phyloP scores from a whole-genome alignment of 2,113 vertebrate species.

The Chionomys nivalis region DNA sequence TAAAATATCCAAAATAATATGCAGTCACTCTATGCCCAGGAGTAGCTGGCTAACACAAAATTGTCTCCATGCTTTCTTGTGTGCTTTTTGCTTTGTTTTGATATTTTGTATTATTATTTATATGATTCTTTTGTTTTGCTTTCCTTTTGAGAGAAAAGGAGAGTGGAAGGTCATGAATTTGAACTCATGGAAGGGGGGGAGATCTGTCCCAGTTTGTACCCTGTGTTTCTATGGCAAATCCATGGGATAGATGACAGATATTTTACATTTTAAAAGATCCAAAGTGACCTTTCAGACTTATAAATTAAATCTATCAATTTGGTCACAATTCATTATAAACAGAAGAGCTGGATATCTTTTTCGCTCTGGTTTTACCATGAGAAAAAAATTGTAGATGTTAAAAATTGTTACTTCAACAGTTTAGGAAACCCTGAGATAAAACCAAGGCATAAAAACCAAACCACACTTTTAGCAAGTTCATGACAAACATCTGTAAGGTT shows the following conservation, averaged over 20 bases:
- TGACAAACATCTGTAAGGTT: neutral
- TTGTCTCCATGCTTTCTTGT: neutral
- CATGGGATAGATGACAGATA: neutral
- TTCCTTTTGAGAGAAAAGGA: neutral
- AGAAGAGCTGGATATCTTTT: slow-evolving; percentile 4
- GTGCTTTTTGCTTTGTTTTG: neutral
- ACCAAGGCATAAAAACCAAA: neutral
- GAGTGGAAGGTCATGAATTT: neutral
- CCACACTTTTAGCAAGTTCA: neutral
- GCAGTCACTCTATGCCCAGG: neutral
- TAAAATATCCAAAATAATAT: slow-evolving; percentile 19
- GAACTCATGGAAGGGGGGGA: neutral
- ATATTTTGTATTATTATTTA: neutral
- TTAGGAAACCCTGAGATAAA: slow-evolving; percentile 16
- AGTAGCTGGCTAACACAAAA: neutral
- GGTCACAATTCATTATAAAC: neutral
- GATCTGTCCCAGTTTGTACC: neutral
- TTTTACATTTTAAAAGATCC: neutral
- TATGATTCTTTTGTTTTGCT: neutral
- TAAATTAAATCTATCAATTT: slow-evolving; percentile 9
- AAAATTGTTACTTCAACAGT: neutral
- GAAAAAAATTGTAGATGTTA: neutral
- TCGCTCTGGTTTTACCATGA: neutral
- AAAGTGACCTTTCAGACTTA: neutral
- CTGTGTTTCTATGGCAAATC: neutral